phyloP scores from a whole-genome alignment of 2,113 vertebrate species.

The Poeciliopsis turrubarensis region DNA sequence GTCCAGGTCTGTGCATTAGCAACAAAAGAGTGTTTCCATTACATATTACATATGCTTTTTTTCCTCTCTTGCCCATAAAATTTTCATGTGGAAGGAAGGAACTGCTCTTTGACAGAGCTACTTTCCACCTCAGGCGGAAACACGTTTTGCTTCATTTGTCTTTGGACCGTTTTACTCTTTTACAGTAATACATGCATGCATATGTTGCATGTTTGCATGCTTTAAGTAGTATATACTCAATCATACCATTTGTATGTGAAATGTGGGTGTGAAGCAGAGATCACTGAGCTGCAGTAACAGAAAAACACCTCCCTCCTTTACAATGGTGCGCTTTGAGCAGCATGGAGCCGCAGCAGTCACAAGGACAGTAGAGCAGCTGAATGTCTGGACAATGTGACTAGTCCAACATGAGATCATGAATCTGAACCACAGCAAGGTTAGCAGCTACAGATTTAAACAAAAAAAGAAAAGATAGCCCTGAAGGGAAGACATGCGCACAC shows the following conservation, averaged over 20 bases:
- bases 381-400: constrained; percentile 19
- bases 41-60: no score
- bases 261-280: neutral
- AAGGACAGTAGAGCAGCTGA: constrained; percentile 34
- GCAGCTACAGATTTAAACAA: constrained; percentile 31
- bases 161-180: no score
- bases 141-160: no score
- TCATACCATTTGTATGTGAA: neutral
- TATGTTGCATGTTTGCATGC: neutral
- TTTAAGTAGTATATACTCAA: neutral
- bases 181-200: no score
- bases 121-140: no score
- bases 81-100: no score
- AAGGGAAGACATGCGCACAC: constrained; percentile 10
- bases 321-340: constrained; percentile 41
- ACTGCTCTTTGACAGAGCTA: no score
- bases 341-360: constrained; percentile 31
- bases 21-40: no score
- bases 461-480: constrained; percentile 13
- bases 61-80: no score
- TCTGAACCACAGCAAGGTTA: constrained; percentile 42
- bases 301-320: constrained; percentile 1
- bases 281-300: neutral
- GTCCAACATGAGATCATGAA: constrained; percentile 49
- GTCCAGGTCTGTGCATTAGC: no score